phyloP scores from a whole-genome alignment of 2,113 vertebrate genomes.

The Eptatretus burgeri region DNA sequence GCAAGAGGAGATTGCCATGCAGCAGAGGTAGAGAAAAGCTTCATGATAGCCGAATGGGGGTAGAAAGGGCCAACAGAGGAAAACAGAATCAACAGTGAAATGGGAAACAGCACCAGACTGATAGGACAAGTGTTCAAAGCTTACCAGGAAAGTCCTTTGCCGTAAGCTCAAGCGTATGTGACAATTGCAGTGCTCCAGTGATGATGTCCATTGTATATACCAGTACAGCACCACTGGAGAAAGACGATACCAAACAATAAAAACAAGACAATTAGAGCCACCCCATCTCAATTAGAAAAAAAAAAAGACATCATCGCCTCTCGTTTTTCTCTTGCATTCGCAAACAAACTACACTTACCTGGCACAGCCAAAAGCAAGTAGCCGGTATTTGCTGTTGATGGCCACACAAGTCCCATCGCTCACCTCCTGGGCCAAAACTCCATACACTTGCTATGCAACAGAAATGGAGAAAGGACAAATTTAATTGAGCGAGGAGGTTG shows the following conservation, averaged over 20 bases:
- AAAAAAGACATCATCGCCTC: too few species aligned
- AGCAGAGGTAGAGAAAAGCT: background rate
- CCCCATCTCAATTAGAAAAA: too few species aligned
- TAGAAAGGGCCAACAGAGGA: background rate
- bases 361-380: background rate
- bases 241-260: background rate
- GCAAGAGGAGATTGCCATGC: background rate
- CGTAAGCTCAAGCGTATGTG: slow-evolving; percentile 1
- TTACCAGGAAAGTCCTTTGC: background rate
- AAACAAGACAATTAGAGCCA: too few species aligned
- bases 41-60: background rate
- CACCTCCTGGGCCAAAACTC: background rate
- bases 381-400: slow-evolving; percentile 1
- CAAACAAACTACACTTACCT: background rate
- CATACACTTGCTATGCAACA: background rate
- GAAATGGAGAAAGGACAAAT: too few species aligned
- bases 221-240: background rate
- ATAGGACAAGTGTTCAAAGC: slow-evolving; percentile 16
- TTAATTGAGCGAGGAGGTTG: too few species aligned
- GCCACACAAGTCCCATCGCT: background rate
- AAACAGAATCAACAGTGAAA: slow-evolving; percentile 32
- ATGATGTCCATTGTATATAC: slow-evolving; percentile 1
- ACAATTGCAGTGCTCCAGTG: background rate
- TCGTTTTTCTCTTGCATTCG: too few species aligned
- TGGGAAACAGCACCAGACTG: slow-evolving; percentile 43